phyloP scores from a whole-genome alignment of 2,113 vertebrate genomes.

The Phainopepla nitens region DNA sequence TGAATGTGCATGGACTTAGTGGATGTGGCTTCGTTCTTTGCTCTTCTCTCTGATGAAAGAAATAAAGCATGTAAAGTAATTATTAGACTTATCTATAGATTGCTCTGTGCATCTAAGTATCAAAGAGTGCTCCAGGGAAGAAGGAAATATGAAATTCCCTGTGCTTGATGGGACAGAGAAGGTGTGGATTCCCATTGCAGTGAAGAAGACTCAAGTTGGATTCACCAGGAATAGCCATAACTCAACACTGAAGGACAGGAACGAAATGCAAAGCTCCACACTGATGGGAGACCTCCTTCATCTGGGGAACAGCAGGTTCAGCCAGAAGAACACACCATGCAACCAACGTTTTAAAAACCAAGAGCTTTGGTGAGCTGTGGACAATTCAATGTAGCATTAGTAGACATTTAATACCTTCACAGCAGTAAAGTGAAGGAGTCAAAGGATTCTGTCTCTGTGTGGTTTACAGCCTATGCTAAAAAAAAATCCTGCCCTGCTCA shows the following conservation, averaged over 20 bases:
- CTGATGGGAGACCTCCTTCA: not conserved
- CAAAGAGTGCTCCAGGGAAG: not conserved
- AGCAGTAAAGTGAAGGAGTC: not conserved
- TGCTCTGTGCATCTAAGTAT: not conserved
- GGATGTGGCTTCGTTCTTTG: not conserved
- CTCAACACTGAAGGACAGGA: not conserved
- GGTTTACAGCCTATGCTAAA: not conserved
- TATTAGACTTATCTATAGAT: not conserved
- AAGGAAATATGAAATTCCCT: not conserved
- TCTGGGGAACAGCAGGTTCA: not conserved
- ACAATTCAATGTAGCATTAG: not conserved
- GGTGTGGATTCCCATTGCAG: not conserved
- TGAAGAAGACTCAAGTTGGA: not conserved
- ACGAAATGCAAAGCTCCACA: not conserved
- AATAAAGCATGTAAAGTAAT: not conserved
- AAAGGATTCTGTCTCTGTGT: not conserved
- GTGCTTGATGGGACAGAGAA: not conserved
- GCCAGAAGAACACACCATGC: not conserved
- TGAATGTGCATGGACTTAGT: not conserved
- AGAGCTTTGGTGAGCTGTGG: not conserved
- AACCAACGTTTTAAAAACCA: not conserved
- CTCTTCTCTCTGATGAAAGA: not conserved
- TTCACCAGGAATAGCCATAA: not conserved
- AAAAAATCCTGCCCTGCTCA: not conserved
- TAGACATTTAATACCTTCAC: not conserved